phyloP scores from a whole-genome alignment of 2,113 vertebrate species.

The Oceanites oceanicus region DNA sequence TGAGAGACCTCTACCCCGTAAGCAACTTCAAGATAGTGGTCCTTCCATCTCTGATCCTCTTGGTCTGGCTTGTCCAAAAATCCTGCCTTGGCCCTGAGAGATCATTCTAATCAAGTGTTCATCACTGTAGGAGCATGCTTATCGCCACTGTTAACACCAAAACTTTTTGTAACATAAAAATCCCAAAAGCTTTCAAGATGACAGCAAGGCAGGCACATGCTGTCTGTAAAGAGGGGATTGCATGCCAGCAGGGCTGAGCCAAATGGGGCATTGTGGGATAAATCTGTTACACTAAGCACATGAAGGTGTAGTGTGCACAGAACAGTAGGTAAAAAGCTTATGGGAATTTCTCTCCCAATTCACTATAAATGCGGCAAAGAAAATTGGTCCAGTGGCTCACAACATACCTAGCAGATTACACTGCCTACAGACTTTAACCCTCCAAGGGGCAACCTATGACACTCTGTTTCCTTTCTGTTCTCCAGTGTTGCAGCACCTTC shows the following conservation, averaged over 20 bases:
- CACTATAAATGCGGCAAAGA: background rate
- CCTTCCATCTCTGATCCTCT: background rate
- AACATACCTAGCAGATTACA: background rate
- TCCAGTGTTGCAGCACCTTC: background rate
- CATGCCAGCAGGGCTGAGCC: background rate
- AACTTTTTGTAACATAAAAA: background rate
- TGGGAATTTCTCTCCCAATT: background rate
- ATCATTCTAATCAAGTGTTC: background rate
- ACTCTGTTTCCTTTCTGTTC: background rate
- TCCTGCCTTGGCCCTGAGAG: background rate
- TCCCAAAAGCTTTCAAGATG: background rate
- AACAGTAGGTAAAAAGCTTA: background rate
- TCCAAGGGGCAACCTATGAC: background rate
- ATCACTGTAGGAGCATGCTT: background rate
- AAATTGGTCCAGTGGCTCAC: background rate
- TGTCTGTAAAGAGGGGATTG: background rate
- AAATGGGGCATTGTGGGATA: background rate
- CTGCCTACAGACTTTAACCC: background rate
- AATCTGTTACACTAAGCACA: background rate
- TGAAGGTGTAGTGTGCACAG: background rate
- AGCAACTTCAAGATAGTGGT: background rate
- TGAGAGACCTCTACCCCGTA: background rate
- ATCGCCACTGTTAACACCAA: background rate
- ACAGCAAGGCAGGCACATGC: background rate
- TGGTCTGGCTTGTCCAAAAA: background rate